Conservation (phyloP, 2,113 vertebrate species). For the Atrichornis clamosus region DNA sequence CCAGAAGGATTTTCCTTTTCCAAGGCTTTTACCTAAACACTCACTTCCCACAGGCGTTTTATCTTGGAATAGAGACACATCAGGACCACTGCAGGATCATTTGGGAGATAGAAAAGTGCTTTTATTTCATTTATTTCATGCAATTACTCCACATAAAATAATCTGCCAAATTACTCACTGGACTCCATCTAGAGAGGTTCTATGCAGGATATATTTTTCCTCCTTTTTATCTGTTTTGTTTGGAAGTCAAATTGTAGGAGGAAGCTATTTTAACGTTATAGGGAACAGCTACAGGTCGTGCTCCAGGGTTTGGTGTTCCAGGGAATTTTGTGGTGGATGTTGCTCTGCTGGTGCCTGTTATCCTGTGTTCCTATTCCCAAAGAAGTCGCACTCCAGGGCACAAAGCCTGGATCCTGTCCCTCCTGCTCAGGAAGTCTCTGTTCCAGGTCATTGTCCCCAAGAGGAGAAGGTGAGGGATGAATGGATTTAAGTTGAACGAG, state of each 20-base stretch:
- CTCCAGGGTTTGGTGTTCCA: background rate
- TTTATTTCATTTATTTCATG: background rate
- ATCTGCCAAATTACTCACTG: background rate
- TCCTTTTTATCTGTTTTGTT: background rate
- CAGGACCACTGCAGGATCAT: background rate
- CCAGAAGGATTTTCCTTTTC: conserved; percentile 10
- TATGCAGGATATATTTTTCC: accelerated
- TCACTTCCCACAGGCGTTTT: background rate
- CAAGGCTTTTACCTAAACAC: conserved; percentile 11
- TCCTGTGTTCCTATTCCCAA: background rate
- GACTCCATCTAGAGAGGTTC: background rate
- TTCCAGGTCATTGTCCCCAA: background rate
- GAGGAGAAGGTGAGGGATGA: background rate
- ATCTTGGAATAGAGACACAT: background rate
- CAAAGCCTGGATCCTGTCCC: background rate
- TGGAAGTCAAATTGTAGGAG: background rate
- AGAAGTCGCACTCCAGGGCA: background rate
- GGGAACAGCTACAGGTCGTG: background rate
- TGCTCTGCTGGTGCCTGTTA: background rate
- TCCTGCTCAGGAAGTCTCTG: background rate
- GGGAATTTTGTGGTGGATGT: background rate
- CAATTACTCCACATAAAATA: background rate
- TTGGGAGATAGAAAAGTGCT: background rate
- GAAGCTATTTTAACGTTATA: background rate
- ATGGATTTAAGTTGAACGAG: background rate